A percentile compares a stretch with the other conserved stretches of the same genome.
These are phyloP conservation scores for Solenopsis fugax DNA, from an alignment of 1,140 invertebrate genomes.

Conservation along the genomic window DNA sequence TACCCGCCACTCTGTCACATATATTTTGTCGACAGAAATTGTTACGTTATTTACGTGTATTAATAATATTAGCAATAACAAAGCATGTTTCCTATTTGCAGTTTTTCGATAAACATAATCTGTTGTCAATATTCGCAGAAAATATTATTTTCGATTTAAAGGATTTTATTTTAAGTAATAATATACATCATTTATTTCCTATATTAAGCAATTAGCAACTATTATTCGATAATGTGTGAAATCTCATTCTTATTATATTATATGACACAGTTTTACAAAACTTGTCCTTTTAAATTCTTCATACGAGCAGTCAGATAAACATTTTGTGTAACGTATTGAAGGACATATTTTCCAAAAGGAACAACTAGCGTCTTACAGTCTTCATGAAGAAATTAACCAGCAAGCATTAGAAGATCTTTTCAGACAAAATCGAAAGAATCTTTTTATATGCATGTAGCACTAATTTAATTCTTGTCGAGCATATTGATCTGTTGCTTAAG, in stretches of 20 bases:
- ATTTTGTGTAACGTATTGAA: constrained; percentile 47
- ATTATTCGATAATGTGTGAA: too few relatives aligned
- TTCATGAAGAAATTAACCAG: constrained; percentile 6
- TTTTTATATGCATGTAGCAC: constrained; percentile 49
- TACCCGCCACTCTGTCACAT: too few relatives aligned
- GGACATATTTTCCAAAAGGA: not conserved
- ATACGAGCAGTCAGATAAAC: constrained; percentile 58
- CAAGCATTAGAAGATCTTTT: constrained; percentile 42
- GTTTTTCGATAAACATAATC: too few relatives aligned
- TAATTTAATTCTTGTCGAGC: constrained; percentile 64
- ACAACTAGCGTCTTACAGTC: not conserved
- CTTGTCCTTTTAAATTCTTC: constrained; percentile 57
- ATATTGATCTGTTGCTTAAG: constrained; percentile 61
- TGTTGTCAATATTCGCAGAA: too few relatives aligned
- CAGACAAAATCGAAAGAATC: constrained; percentile 50
- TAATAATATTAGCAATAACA: not conserved
- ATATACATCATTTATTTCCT: too few relatives aligned
- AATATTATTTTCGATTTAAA: too few relatives aligned
- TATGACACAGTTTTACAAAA: not conserved
- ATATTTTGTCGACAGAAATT: too few relatives aligned
- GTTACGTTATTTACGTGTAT: too few relatives aligned
- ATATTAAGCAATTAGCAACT: too few relatives aligned
- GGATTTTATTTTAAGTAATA: too few relatives aligned
- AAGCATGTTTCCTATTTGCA: not conserved
- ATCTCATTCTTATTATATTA: not conserved